phyloP scores from a whole-genome alignment of 2,113 vertebrate genomes.

The Atherinomorus stipes region DNA sequence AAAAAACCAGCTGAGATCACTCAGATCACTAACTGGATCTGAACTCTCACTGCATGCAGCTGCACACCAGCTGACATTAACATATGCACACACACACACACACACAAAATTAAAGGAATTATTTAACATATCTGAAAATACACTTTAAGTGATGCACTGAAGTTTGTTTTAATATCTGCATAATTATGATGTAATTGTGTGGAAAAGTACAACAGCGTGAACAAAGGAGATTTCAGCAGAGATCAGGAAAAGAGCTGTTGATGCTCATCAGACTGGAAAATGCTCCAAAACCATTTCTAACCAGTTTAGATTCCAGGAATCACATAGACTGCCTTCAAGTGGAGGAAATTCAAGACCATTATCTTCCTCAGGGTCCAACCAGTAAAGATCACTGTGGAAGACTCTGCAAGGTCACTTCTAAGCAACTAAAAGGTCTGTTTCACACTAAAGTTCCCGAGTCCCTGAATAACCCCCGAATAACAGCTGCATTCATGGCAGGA shows the following conservation, averaged over 20 bases:
- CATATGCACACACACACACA: neutral
- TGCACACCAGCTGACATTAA: neutral
- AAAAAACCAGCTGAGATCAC: conserved; percentile 5
- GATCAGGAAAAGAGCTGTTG: neutral
- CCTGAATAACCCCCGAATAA: no score
- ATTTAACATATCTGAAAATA: neutral
- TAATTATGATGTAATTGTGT: neutral
- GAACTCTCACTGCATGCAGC: neutral
- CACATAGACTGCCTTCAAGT: neutral
- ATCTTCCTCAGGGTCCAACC: no score
- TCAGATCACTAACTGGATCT: conserved; percentile 3
- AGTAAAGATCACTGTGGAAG: no score
- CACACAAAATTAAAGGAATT: neutral
- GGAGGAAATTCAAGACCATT: no score
- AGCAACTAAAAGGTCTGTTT: no score
- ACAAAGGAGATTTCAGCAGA: neutral
- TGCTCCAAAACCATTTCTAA: neutral
- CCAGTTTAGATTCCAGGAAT: neutral
- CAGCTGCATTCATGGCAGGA: no score
- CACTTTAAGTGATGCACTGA: neutral
- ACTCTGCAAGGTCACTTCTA: no score
- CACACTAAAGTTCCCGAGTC: no score
- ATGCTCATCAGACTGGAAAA: neutral
- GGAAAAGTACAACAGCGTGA: neutral
- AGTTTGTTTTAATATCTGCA: neutral